phyloP scores from a whole-genome alignment of 1,140 invertebrate genomes.

The Drosophila funebris region DNA sequence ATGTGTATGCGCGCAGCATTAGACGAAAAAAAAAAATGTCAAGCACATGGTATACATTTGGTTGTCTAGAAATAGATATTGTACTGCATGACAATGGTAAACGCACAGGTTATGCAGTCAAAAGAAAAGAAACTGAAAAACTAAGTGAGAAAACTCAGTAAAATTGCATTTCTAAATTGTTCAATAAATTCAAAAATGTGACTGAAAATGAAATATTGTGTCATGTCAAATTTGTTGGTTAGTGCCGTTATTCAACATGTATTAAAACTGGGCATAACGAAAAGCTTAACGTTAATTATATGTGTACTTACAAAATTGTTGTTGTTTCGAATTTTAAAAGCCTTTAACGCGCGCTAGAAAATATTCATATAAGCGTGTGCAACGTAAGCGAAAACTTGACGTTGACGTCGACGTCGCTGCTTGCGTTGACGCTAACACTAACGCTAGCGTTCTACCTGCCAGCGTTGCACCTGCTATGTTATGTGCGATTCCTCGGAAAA shows the following conservation, averaged over 20 bases:
- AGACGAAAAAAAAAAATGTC: slow-evolving; percentile 14
- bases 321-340: background rate
- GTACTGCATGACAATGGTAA: slow-evolving; percentile 43
- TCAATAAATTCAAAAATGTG: background rate
- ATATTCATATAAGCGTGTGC: slow-evolving; percentile 32
- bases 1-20: slow-evolving; percentile 14
- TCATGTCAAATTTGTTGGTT: slow-evolving; percentile 27
- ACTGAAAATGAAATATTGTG: background rate
- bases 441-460: slow-evolving; percentile 14
- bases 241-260: slow-evolving; percentile 30
- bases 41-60: slow-evolving; percentile 69
- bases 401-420: slow-evolving; percentile 14
- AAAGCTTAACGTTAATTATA: slow-evolving; percentile 57
- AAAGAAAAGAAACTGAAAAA: slow-evolving; percentile 27
- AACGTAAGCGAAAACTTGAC: slow-evolving; percentile 31
- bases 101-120: slow-evolving; percentile 64
- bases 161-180: slow-evolving; percentile 10
- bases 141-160: slow-evolving; percentile 12
- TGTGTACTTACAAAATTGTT: slow-evolving; percentile 13
- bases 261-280: slow-evolving; percentile 1
- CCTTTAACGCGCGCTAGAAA: slow-evolving; percentile 32
- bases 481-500: background rate
- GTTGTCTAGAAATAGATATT: slow-evolving; percentile 64
- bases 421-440: background rate
- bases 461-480: slow-evolving; percentile 60